These are phyloP conservation scores for Epinephelus fuscoguttatus DNA, from an alignment of 2,113 vertebrate species.

Conservation along the genomic window DNA sequence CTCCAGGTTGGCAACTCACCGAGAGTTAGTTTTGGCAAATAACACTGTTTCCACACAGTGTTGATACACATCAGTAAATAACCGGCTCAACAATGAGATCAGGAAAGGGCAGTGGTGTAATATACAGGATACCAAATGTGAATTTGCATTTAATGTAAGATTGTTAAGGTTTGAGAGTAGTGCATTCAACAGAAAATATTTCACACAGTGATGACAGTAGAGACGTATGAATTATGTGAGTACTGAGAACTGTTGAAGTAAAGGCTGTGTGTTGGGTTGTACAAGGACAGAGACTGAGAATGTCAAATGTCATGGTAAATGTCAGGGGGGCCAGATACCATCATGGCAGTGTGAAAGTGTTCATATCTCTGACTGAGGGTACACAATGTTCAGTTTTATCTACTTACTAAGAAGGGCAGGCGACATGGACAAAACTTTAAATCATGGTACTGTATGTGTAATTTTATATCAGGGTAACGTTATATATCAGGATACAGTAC, in stretches of 20 bases:
- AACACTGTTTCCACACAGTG: not conserved
- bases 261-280: constrained; percentile 17
- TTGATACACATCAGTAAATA: not conserved
- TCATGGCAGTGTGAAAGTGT: constrained; percentile 6
- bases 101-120: not conserved
- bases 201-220: not conserved
- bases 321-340: constrained; percentile 45
- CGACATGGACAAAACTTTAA: too few species aligned
- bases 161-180: not conserved
- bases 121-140: not conserved
- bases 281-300: constrained; percentile 27
- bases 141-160: not conserved
- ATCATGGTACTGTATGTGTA: too few species aligned
- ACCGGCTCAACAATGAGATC: not conserved
- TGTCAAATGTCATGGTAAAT: constrained; percentile 71
- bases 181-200: not conserved
- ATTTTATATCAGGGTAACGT: too few species aligned
- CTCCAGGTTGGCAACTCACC: not conserved
- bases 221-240: constrained; percentile 2
- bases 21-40: not conserved
- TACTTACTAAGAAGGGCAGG: too few species aligned
- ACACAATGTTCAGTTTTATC: constrained; percentile 34
- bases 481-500: too few species aligned
- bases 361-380: constrained; percentile 7
- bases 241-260: not conserved